These are phyloP conservation scores for Orthosia gothica DNA, from an alignment of 2,888 invertebrate species.

Conservation along the genomic window DNA sequence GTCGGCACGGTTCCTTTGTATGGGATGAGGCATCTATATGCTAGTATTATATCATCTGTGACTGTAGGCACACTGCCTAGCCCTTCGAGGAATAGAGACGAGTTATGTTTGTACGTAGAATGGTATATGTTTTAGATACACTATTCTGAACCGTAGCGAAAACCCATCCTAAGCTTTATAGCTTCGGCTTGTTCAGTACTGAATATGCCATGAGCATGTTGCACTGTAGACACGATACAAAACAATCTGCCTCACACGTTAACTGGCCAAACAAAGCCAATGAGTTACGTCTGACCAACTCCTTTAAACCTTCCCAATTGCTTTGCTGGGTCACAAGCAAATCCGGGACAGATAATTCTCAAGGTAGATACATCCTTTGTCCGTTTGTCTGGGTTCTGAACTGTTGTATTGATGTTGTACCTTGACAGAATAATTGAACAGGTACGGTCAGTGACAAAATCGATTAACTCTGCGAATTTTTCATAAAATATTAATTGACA, in stretches of 20 bases:
- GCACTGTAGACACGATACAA: constrained; percentile 17
- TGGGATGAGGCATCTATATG: too few species aligned
- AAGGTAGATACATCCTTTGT: neutral
- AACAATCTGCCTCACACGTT: neutral
- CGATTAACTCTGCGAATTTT: too few species aligned
- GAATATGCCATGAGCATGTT: neutral
- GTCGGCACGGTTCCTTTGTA: too few species aligned
- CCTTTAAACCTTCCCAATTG: constrained; percentile 34
- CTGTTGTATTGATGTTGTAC: neutral
- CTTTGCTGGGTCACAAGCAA: constrained; percentile 5
- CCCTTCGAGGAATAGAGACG: too few species aligned
- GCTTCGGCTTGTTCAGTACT: neutral
- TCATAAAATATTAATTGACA: too few species aligned
- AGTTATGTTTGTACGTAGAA: neutral
- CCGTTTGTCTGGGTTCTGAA: neutral
- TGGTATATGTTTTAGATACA: too few species aligned
- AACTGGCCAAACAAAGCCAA: constrained; percentile 27
- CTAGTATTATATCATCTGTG: too few species aligned
- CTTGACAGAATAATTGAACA: neutral
- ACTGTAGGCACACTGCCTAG: too few species aligned
- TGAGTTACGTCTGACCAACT: constrained; percentile 47
- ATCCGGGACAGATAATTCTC: constrained; percentile 1
- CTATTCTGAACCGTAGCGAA: too few species aligned
- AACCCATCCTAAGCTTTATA: neutral
- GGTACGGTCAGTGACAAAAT: too few species aligned